Conservation (phyloP, 2,888 invertebrate species). For the Tipula confusa region DNA sequence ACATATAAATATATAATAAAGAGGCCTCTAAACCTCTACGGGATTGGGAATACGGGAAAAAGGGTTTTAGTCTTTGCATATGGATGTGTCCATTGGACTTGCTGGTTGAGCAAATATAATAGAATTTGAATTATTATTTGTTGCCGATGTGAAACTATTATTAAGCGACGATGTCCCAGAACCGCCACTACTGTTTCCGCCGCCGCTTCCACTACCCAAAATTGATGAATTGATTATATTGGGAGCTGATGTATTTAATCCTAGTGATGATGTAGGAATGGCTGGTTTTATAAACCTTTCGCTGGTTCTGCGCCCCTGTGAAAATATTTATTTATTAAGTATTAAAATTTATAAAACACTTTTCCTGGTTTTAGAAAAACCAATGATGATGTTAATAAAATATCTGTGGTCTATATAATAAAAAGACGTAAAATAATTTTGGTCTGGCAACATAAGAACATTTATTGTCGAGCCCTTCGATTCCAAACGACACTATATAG, state of each 20-base stretch:
- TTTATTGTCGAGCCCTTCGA: too few species aligned
- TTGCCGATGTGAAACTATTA: conserved; percentile 44
- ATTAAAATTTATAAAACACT: not conserved
- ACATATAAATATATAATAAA: not conserved
- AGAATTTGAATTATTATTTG: conserved; percentile 38
- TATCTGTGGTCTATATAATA: not conserved
- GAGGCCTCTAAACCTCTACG: not conserved
- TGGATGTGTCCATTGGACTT: conserved; percentile 71
- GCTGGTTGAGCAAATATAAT: conserved; percentile 56
- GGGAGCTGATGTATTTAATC: conserved; percentile 52
- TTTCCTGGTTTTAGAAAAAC: too few species aligned
- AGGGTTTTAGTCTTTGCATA: conserved; percentile 54
- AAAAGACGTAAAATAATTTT: too few species aligned
- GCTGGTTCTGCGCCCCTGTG: conserved; percentile 62
- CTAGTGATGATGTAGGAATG: conserved; percentile 60
- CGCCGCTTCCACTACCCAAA: conserved; percentile 30
- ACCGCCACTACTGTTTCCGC: conserved; percentile 31
- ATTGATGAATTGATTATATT: conserved; percentile 42
- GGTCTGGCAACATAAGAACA: too few species aligned
- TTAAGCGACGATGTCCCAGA: conserved; percentile 40
- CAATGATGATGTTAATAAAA: too few species aligned
- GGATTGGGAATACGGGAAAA: not conserved
- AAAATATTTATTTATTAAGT: not conserved
- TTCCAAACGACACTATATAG: too few species aligned
- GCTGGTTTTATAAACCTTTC: conserved; percentile 86